A percentile compares a stretch with the other conserved stretches of the same genome.
These are phyloP conservation scores for Anthopleura sola DNA, from an alignment of 64 coral and sea anemone species.

Conservation along the genomic window DNA sequence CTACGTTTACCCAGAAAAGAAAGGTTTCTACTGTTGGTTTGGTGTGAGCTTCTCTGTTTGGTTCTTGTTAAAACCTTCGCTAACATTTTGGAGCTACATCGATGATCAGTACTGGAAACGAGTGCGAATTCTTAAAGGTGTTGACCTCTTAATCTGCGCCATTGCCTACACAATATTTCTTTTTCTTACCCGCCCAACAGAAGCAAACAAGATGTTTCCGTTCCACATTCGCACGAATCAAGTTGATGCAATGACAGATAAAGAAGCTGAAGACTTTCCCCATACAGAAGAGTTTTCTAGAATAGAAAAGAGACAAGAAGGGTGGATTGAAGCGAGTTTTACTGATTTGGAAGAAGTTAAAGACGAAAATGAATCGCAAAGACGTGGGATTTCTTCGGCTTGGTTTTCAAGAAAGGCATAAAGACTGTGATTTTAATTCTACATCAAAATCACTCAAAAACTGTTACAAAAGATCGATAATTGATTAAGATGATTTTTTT, in stretches of 20 bases:
- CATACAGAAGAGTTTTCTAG: conserved; percentile 26
- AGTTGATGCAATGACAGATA: conserved; percentile 14
- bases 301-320: conserved; percentile 21
- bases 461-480: background rate
- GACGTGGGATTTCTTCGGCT: background rate
- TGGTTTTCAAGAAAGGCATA: background rate
- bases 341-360: conserved; percentile 30
- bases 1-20: conserved; percentile 43
- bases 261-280: conserved; percentile 31
- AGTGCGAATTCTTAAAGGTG: background rate
- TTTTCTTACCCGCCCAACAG: conserved; percentile 33
- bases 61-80: conserved; percentile 51
- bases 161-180: conserved; percentile 52
- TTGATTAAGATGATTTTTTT: too few relatives aligned
- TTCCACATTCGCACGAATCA: conserved; percentile 38
- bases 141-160: conserved; percentile 29
- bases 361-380: background rate
- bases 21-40: conserved; percentile 39
- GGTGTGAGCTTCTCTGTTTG: conserved; percentile 29
- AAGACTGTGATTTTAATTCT: too few relatives aligned
- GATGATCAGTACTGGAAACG: conserved; percentile 18
- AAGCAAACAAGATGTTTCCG: conserved; percentile 57
- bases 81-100: conserved; percentile 15
- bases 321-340: conserved; percentile 16
- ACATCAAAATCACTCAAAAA: background rate